A percentile compares a stretch with the other conserved stretches of the same genome.
phyloP scores from a whole-genome alignment of 1,140 invertebrate species.

The Panagrolaimus sp. region DNA sequence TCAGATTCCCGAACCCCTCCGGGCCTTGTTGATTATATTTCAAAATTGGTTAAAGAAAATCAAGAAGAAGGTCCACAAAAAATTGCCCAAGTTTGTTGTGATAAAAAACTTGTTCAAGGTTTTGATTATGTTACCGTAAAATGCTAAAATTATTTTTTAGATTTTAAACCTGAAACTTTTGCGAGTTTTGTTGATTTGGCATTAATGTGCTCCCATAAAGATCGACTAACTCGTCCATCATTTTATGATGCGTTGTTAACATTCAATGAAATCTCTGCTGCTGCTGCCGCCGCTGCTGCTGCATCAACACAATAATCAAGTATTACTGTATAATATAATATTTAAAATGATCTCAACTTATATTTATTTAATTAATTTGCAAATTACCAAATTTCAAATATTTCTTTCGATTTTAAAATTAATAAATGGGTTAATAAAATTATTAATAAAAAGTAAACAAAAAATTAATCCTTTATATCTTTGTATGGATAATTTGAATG shows the following conservation, averaged over 20 bases:
- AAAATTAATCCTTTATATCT: conserved; percentile 20
- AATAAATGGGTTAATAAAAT: too few relatives aligned
- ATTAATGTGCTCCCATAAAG: conserved; percentile 36
- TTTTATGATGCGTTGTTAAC: conserved; percentile 38
- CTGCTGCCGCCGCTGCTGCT: not conserved
- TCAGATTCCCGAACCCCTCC: conserved; percentile 45
- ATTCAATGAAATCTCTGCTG: conserved; percentile 14
- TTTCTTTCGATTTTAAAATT: too few relatives aligned
- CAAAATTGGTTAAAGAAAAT: conserved; percentile 14
- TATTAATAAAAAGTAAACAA: too few relatives aligned
- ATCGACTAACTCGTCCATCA: conserved; percentile 35
- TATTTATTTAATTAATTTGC: too few relatives aligned
- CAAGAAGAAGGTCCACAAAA: too few relatives aligned
- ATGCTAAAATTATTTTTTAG: not conserved
- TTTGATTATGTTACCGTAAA: too few relatives aligned
- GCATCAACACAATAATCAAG: too few relatives aligned
- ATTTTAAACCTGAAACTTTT: conserved; percentile 22
- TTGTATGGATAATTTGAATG: conserved; percentile 38
- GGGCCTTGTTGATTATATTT: conserved; percentile 47
- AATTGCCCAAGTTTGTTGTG: not conserved
- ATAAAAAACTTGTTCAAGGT: too few relatives aligned
- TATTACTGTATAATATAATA: too few relatives aligned
- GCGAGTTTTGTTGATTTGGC: conserved; percentile 26
- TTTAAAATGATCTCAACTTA: too few relatives aligned
- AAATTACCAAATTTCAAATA: too few relatives aligned